Conservation (phyloP, 2,888 invertebrate genomes). For the Antheraea assamensis region DNA sequence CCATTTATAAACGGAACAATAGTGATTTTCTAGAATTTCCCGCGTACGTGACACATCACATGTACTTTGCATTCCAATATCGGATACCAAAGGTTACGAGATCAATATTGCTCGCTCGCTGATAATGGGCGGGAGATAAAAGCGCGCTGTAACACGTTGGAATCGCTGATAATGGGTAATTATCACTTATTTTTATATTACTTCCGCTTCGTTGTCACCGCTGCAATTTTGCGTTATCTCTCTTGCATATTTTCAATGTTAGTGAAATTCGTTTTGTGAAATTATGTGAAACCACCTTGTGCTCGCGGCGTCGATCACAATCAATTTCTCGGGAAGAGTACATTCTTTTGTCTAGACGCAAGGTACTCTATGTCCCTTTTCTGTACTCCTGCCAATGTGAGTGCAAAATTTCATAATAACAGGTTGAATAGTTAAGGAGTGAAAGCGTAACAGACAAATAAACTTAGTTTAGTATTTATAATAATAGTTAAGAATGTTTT, state of each 20-base stretch:
- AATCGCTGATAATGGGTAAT: slow-evolving; percentile 8
- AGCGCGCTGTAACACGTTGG: background rate
- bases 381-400: too few relatives aligned
- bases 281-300: too few relatives aligned
- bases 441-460: too few relatives aligned
- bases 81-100: slow-evolving; percentile 9
- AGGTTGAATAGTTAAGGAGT: too few relatives aligned
- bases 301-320: too few relatives aligned
- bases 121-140: slow-evolving; percentile 2
- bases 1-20: slow-evolving; percentile 14
- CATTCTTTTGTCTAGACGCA: too few relatives aligned
- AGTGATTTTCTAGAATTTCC: slow-evolving; percentile 18
- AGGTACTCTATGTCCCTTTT: too few relatives aligned
- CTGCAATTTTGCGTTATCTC: background rate
- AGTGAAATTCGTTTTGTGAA: too few relatives aligned
- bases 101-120: slow-evolving; percentile 2
- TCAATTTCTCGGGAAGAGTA: too few relatives aligned
- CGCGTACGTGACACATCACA: slow-evolving; percentile 24
- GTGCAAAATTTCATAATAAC: too few relatives aligned
- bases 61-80: slow-evolving; percentile 16
- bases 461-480: too few relatives aligned
- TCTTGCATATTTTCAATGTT: background rate
- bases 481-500: too few relatives aligned
- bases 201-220: background rate
- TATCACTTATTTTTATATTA: slow-evolving; percentile 8